phyloP scores from a whole-genome alignment of 2,888 invertebrate species.

The Sturmia bella region DNA sequence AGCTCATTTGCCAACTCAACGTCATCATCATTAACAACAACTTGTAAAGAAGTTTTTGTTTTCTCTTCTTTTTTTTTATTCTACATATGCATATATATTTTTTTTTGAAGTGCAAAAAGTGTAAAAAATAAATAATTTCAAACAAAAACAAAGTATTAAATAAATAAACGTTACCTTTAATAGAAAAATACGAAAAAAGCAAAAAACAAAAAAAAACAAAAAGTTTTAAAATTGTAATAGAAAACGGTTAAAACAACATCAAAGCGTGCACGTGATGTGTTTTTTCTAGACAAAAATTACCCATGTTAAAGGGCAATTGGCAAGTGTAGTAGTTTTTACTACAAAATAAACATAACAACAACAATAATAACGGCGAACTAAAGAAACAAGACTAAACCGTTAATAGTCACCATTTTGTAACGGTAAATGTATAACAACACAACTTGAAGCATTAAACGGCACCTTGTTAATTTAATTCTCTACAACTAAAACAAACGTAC shows the following conservation, averaged over 20 bases:
- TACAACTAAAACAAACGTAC: slow-evolving; percentile 43
- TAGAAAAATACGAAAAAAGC: slow-evolving; percentile 26
- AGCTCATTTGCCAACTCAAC: slow-evolving; percentile 13
- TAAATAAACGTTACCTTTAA: slow-evolving; percentile 47
- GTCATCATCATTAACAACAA: slow-evolving; percentile 53
- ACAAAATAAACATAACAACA: slow-evolving; percentile 38
- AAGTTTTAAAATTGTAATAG: slow-evolving; percentile 65
- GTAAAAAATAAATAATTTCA: slow-evolving; percentile 47
- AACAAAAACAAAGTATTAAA: slow-evolving; percentile 40
- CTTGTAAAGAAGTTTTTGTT: slow-evolving; percentile 19
- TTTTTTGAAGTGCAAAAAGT: slow-evolving; percentile 33
- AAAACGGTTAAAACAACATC: slow-evolving; percentile 68
- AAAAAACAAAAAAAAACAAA: slow-evolving; percentile 16
- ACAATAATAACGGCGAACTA: slow-evolving; percentile 6
- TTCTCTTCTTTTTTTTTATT: background rate
- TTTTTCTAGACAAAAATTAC: slow-evolving; percentile 62
- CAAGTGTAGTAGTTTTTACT: slow-evolving; percentile 54
- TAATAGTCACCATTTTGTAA: slow-evolving; percentile 76
- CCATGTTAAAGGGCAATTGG: slow-evolving; percentile 65
- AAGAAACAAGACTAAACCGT: slow-evolving; percentile 45
- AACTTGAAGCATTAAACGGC: slow-evolving; percentile 54
- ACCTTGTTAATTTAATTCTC: slow-evolving; percentile 66
- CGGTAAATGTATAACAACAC: slow-evolving; percentile 76
- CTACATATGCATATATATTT: too few species aligned
- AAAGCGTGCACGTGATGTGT: slow-evolving; percentile 69